Evolutionary conservation across 2,797 vertebrate species (phyloP).

Genomic region (Melanotaenia maccullochi): DNA sequence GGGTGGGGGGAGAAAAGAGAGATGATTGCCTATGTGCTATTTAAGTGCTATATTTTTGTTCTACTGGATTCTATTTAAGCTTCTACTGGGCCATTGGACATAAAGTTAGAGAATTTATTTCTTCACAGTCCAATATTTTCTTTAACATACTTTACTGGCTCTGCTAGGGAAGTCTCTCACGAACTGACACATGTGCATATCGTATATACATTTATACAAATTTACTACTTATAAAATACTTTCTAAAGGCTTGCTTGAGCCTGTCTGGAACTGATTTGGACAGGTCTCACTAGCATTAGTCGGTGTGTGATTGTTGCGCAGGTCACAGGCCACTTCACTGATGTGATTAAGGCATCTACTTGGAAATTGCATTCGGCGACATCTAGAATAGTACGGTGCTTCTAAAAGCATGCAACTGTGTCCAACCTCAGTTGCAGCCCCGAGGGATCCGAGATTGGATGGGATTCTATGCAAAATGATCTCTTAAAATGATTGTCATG

Average conservation of each 20-base stretch:
- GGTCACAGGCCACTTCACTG: conserved; percentile 83
- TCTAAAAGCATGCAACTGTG: conserved; percentile 26
- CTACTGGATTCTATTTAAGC: conserved; percentile 67
- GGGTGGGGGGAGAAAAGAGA: background rate
- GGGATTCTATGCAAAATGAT: conserved; percentile 48
- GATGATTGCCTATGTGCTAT: conserved; percentile 82
- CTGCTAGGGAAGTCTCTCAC: conserved; percentile 55
- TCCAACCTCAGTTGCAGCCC: conserved; percentile 21
- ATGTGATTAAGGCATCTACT: conserved; percentile 85
- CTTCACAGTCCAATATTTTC: conserved; percentile 54
- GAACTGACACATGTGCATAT: conserved; percentile 74
- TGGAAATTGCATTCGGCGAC: conserved; percentile 80
- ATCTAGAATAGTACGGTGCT: conserved; percentile 53
- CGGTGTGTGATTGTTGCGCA: conserved; percentile 85
- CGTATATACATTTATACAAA: conserved; percentile 80
- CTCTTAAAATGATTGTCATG: conserved; percentile 82
- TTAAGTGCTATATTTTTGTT: conserved; percentile 79
- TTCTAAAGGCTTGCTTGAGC: conserved; percentile 74
- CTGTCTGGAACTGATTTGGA: conserved; percentile 79
- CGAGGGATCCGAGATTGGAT: conserved; percentile 24
- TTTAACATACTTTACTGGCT: conserved; percentile 54
- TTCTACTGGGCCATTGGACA: conserved; percentile 60
- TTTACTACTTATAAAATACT: conserved; percentile 76
- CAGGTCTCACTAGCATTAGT: conserved; percentile 76
- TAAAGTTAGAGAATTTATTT: conserved; percentile 42